Evolutionary conservation across 2,113 vertebrate species (phyloP), one percentile per base, ranked within the genome.

Genomic region (Eptesicus fuscus): DNA sequence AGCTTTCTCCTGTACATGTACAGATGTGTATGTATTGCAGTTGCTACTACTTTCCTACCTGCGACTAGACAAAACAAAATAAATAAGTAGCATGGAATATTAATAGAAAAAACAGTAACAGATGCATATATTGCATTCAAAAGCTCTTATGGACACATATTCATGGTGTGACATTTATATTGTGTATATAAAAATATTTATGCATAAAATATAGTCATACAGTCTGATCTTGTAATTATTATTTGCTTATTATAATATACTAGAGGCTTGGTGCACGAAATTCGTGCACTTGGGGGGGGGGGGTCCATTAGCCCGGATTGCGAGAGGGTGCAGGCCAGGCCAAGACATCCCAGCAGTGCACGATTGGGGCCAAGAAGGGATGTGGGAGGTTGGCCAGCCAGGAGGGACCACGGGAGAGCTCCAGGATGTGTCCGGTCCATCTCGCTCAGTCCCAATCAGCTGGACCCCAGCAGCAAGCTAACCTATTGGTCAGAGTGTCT

Each of bases 181-280:
- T 94, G 49, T 88, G 30, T 23, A n/a, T 61, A 35, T 90, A 49
- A 78, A 63, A 90, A 69, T 42, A 35, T 76, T 77, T 88, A 47
- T 42, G 25, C 20, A 40, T 74, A 74, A 83, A 78, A 12, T 53
- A 16, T 69, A 32, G 17, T 44, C 13, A 40, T 44, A 53, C 32
- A 49, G 6, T 61, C 42, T 56, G 42, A 53, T 37, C 22, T 70
- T 79, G 0, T 83, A 69, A 47, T 53, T 82, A 13, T 14, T 70
- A 2, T 40, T 92, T 44, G 11, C 12, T 95, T 17, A 84, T 90
- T 61, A 47, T 85, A 95, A 73, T 76, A 30, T 16, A 9, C 56
- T 25, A 25, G 23, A 25, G 56, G 56, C 56, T 25, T 4, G 3
- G 56, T 59, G 23, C 56, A 59, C 0, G 9, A 59, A 59, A 59